Percentiles rank a stretch among this genome's conserved stretches.
These are phyloP conservation scores for Ceyx melanurus DNA, from an alignment of 2,113 vertebrate species.

Conservation along the genomic window DNA sequence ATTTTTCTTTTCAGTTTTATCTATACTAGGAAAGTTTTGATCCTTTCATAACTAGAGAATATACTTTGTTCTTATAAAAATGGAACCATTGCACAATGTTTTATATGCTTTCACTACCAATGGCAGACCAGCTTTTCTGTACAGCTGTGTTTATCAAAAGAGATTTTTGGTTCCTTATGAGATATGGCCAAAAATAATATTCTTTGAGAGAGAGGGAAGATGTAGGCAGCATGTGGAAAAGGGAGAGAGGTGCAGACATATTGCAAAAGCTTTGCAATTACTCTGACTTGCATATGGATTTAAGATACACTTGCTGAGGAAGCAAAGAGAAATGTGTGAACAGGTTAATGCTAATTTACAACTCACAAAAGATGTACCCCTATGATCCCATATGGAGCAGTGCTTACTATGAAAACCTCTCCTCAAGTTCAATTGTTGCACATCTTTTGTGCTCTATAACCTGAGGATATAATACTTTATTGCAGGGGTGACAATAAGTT, in stretches of 20 bases:
- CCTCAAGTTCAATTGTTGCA: not conserved
- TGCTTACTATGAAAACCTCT: not conserved
- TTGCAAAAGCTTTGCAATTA: not conserved
- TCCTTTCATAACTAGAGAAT: no score
- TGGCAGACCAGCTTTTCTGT: no score
- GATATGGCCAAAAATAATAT: not conserved
- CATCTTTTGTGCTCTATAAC: not conserved
- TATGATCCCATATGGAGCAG: not conserved
- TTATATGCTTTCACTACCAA: no score
- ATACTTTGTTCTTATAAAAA: no score
- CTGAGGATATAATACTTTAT: not conserved
- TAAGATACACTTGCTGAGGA: not conserved
- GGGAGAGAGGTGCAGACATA: not conserved
- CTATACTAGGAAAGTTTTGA: no score
- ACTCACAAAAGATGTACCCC: not conserved
- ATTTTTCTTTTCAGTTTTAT: no score
- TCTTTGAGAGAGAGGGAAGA: not conserved
- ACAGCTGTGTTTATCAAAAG: no score
- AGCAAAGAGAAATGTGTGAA: not conserved
- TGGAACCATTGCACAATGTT: no score
- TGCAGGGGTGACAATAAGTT: not conserved
- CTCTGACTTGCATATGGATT: not conserved
- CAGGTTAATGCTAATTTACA: not conserved
- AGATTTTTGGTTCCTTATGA: not conserved
- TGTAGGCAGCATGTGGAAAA: not conserved